These are phyloP conservation scores for Panthera leo DNA, from an alignment of 2,113 vertebrate genomes.

Conservation along the genomic window DNA sequence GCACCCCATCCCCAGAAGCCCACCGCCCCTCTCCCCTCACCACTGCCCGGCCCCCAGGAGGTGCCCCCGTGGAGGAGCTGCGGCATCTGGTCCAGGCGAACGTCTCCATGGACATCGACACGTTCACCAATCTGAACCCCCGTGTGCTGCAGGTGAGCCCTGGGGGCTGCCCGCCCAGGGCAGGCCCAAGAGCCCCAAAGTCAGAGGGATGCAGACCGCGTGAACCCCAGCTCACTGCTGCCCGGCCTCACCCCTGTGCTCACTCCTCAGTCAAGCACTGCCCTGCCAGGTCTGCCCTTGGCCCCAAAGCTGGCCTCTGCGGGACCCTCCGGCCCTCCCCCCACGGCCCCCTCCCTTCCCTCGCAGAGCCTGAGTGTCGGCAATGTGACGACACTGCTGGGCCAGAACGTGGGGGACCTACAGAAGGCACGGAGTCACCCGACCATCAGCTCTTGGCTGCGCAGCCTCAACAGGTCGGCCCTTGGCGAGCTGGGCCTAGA, in stretches of 20 bases:
- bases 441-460: constrained; percentile 69
- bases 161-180: not conserved
- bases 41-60: constrained; percentile 66
- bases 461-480: constrained; percentile 59
- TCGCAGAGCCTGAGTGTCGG: constrained; percentile 76
- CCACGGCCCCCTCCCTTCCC: not conserved
- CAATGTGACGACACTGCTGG: constrained; percentile 77
- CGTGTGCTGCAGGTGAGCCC: constrained; percentile 78
- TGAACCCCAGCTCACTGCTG: not conserved
- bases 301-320: not conserved
- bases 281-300: not conserved
- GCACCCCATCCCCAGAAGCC: fast-evolving
- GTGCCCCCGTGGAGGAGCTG: constrained; percentile 81
- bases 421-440: constrained; percentile 70
- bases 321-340: too few relatives aligned
- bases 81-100: constrained; percentile 63
- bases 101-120: constrained; percentile 77
- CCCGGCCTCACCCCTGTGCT: not conserved
- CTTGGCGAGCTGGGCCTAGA: constrained; percentile 75
- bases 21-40: not conserved
- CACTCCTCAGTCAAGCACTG: not conserved
- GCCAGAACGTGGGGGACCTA: constrained; percentile 73
- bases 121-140: constrained; percentile 82
- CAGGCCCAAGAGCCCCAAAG: not conserved
- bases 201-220: not conserved